These are phyloP conservation scores for Hipparchia semele DNA, from an alignment of 2,888 invertebrate species.

Conservation along the genomic window DNA sequence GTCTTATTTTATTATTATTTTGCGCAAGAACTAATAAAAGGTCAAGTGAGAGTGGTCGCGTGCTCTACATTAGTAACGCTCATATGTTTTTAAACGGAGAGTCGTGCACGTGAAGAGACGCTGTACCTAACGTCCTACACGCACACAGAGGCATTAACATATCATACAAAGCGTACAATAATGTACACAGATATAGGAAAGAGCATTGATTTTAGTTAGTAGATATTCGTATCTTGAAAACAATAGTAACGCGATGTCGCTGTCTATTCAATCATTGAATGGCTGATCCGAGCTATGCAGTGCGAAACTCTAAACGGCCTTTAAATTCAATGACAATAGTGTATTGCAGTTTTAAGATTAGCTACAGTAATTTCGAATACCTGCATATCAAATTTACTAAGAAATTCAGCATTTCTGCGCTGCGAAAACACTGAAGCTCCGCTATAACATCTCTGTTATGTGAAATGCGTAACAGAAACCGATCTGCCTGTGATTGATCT, in stretches of 20 bases:
- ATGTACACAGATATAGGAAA: neutral
- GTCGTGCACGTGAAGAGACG: slow-evolving; percentile 7
- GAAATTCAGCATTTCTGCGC: too few relatives aligned
- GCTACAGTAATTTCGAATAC: neutral
- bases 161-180: neutral
- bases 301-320: slow-evolving; percentile 6
- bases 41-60: slow-evolving; percentile 20
- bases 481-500: too few relatives aligned
- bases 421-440: too few relatives aligned
- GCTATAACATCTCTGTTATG: too few relatives aligned
- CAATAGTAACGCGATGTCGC: neutral
- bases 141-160: neutral
- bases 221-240: neutral
- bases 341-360: neutral
- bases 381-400: neutral
- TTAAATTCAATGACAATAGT: neutral
- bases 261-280: neutral
- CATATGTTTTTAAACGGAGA: slow-evolving; percentile 1
- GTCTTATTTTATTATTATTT: slow-evolving; percentile 7
- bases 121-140: too few relatives aligned
- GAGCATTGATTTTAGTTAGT: neutral
- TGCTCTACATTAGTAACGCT: slow-evolving; percentile 12
- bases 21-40: slow-evolving; percentile 16
- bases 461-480: too few relatives aligned
- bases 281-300: neutral